Evolutionary conservation across 2,888 invertebrate genomes (phyloP), one percentile per base, ranked within the genome.

Genomic region (Dorcus parallelipipedus): DNA sequence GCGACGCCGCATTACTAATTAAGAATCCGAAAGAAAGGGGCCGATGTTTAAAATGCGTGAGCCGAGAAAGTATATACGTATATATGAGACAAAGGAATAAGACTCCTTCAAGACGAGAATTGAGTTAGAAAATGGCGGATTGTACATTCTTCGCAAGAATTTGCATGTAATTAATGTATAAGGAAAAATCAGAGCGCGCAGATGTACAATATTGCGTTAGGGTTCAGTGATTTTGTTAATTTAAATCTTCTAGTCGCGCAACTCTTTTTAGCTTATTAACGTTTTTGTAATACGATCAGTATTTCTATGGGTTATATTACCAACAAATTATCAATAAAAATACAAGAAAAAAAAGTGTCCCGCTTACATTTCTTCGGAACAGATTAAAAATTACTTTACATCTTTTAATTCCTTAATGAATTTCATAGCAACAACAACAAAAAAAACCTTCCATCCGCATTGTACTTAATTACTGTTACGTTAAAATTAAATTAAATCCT

Each of bases 21-120:
- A 85, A 85, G 85, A 85, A 85, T 84, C 83, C 84, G 78, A 85
- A 85, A 85, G 85, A 84, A 84, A 84, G 76, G 76, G 83, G 73
- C 76, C 77, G 77, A 78, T 78, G 78, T 78, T 81, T 80, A 80
- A 81, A 76, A 78, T 78, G 78, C 77, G 77, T 78, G 76, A 78
- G 78, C 74, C 71, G 72, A 73, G 74, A 76, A 73, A 73, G 73
- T 60, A 57, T 59, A 71, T 71, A 67, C 70, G 69, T 72, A 74
- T 76, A 76, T 76, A 76, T 77, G 76, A 76, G 78, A 78, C 76
- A 77, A 76, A 78, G 76, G 76, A 77, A 77, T 75, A 73, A 75
- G 76, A 76, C 71, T 72, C 77, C 78, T 69, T 68, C 70, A 69
- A 72, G 72, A 71, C 71, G 76, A 76, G 79, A 78, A 76, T 78